These are phyloP conservation scores for Apis dorsata DNA, from an alignment of 1,140 invertebrate genomes.

Conservation along the genomic window DNA sequence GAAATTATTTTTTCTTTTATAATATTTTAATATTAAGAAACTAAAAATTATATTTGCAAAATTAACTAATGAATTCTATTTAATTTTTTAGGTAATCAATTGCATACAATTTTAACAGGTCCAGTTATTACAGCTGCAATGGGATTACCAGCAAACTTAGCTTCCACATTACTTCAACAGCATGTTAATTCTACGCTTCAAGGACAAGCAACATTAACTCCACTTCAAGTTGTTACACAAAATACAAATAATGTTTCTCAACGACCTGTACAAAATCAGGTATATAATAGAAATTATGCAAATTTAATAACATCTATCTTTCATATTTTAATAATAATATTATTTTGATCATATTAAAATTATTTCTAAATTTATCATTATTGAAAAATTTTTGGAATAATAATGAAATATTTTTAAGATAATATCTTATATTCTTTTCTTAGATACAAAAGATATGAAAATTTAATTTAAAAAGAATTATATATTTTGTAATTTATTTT, in stretches of 20 bases:
- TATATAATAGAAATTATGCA: slow-evolving; percentile 70
- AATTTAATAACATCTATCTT: slow-evolving; percentile 83
- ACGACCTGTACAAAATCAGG: slow-evolving; percentile 69
- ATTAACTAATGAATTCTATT: slow-evolving; percentile 26
- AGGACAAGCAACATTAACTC: slow-evolving; percentile 78
- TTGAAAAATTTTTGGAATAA: too few species aligned
- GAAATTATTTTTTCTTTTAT: slow-evolving; percentile 15
- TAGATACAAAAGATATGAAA: too few species aligned
- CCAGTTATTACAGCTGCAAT: slow-evolving; percentile 93
- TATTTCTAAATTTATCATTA: too few species aligned
- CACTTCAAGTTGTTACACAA: slow-evolving; percentile 73
- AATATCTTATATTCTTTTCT: too few species aligned
- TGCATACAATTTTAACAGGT: slow-evolving; percentile 87
- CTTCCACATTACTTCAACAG: slow-evolving; percentile 89
- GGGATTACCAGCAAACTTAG: slow-evolving; percentile 87
- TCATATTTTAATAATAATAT: slow-evolving; percentile 88
- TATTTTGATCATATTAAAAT: slow-evolving; percentile 81
- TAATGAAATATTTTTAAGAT: too few species aligned
- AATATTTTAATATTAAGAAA: background rate
- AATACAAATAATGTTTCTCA: slow-evolving; percentile 68
- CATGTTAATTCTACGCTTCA: slow-evolving; percentile 91
- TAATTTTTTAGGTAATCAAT: slow-evolving; percentile 80
- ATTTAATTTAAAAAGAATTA: too few species aligned
- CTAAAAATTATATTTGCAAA: background rate
- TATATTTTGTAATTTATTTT: too few species aligned